A percentile compares a stretch with the other conserved stretches of the same genome.
phyloP scores from a whole-genome alignment of 2,888 invertebrate species.

The Pseudococcus viburni region DNA sequence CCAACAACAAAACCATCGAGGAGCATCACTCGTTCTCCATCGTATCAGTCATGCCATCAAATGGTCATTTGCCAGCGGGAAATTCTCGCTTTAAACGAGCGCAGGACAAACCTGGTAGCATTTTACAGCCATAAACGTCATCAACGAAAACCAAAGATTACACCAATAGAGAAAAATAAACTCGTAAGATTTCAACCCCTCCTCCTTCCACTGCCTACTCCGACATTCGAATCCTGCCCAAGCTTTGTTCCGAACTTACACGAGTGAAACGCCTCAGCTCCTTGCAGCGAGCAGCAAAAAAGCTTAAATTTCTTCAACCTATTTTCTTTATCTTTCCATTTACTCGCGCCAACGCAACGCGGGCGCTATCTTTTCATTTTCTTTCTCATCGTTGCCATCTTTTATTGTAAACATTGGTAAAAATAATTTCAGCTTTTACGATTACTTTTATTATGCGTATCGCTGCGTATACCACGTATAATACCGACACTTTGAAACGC shows the following conservation, averaged over 20 bases:
- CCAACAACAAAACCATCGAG: no score
- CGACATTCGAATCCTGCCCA: not conserved
- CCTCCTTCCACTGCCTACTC: not conserved
- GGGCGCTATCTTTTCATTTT: constrained; percentile 51
- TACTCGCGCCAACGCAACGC: constrained; percentile 2
- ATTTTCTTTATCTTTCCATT: constrained; percentile 55
- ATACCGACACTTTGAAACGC: constrained; percentile 45
- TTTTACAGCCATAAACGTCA: constrained; percentile 43
- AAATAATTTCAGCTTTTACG: constrained; percentile 57
- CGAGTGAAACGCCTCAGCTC: constrained; percentile 12
- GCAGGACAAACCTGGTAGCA: not conserved
- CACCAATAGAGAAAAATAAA: constrained; percentile 46
- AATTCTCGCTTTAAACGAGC: not conserved
- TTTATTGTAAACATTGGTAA: constrained; percentile 48
- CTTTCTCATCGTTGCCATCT: constrained; percentile 28
- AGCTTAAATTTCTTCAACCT: constrained; percentile 33
- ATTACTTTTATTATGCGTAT: constrained; percentile 54
- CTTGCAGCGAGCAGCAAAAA: not conserved
- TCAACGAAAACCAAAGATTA: constrained; percentile 45
- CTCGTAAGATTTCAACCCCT: not conserved
- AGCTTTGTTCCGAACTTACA: not conserved
- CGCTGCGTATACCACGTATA: constrained; percentile 3
- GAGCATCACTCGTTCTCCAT: no score
- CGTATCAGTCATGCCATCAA: no score
- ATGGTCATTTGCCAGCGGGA: not conserved